These are phyloP conservation scores for Melanophora roralis DNA, from an alignment of 2,888 invertebrate species.

Conservation along the genomic window DNA sequence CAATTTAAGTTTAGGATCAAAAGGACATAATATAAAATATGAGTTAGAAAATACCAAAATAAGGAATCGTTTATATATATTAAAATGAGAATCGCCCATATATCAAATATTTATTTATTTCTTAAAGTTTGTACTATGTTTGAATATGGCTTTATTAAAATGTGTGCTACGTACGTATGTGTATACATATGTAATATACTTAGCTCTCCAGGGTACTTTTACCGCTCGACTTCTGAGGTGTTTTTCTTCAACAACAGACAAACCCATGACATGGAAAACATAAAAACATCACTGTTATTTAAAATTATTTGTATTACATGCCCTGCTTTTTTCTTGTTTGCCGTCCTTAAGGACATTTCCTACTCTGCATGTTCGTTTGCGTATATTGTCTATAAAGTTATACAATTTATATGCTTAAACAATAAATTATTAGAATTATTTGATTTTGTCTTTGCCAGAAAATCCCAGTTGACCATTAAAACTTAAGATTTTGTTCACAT, in stretches of 20 bases:
- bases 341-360: constrained; percentile 16
- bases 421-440: constrained; percentile 59
- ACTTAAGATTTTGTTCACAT: neutral
- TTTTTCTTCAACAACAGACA: constrained; percentile 36
- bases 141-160: too few relatives aligned
- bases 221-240: constrained; percentile 40
- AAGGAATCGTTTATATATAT: too few relatives aligned
- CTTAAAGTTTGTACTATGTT: constrained; percentile 30
- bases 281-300: constrained; percentile 51
- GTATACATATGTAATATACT: constrained; percentile 36
- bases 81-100: too few relatives aligned
- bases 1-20: too few relatives aligned
- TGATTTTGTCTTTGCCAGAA: constrained; percentile 46
- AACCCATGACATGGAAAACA: constrained; percentile 16
- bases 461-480: constrained; percentile 47
- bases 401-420: constrained; percentile 51
- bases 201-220: constrained; percentile 47
- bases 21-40: too few relatives aligned
- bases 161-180: too few relatives aligned
- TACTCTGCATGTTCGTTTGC: neutral
- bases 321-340: constrained; percentile 23
- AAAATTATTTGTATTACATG: constrained; percentile 58
- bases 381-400: constrained; percentile 27
- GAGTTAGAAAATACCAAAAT: too few relatives aligned
- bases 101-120: constrained; percentile 28